Percentiles rank a stretch among this genome's conserved stretches.
Evolutionary conservation across 2,113 vertebrate species (phyloP).

Genomic region (Tyto alba): DNA sequence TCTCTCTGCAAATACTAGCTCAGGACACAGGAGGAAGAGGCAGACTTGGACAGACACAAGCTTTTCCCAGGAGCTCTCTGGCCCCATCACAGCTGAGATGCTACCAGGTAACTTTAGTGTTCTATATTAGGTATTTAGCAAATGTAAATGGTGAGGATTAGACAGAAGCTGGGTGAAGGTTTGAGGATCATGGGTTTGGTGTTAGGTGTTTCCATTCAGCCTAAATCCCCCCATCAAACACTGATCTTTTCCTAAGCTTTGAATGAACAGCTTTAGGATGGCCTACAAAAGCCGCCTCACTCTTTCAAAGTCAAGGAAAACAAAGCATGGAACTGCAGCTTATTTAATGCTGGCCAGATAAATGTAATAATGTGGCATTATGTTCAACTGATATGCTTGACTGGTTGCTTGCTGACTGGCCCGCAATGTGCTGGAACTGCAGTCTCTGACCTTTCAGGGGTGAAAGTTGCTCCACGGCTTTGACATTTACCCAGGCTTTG

Average conservation of each 20-base stretch:
- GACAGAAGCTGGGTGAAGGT: not conserved
- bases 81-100: not conserved
- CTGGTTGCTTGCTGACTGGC: not conserved
- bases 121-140: not conserved
- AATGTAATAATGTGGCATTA: conserved; percentile 52
- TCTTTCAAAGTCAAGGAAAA: conserved; percentile 1
- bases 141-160: not conserved
- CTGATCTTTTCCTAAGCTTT: conserved; percentile 2
- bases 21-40: not conserved
- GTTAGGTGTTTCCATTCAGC: not conserved
- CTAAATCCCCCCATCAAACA: not conserved
- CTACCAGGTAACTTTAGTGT: not conserved
- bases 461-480: not conserved
- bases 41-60: not conserved
- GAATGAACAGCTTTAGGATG: not conserved
- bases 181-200: not conserved
- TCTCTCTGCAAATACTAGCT: not conserved
- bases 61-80: not conserved
- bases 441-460: conserved; percentile 31
- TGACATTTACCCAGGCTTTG: conserved; percentile 59
- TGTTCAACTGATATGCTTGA: not conserved
- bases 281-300: not conserved
- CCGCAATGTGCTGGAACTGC: not conserved
- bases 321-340: not conserved
- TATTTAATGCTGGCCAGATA: not conserved